Evolutionary conservation across 2,888 invertebrate genomes (phyloP).

Genomic region (Lissocephala sabroskyi): DNA sequence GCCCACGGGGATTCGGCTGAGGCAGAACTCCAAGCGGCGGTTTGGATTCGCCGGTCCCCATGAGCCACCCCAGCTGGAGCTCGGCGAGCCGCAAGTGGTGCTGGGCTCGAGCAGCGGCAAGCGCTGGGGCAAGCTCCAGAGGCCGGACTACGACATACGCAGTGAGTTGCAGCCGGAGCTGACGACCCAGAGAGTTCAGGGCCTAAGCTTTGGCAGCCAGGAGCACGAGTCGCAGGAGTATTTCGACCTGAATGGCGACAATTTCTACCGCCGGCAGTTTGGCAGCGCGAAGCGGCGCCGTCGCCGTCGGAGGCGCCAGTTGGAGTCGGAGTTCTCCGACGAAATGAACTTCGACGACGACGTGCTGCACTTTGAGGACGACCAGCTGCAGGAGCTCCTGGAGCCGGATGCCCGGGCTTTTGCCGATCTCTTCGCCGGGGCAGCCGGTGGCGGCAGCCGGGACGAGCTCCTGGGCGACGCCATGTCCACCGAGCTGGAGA

Average conservation of each 20-base stretch:
- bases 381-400: slow-evolving; percentile 61
- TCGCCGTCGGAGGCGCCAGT: slow-evolving; percentile 23
- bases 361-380: slow-evolving; percentile 58
- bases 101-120: slow-evolving; percentile 35
- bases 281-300: slow-evolving; percentile 40
- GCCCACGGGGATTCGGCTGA: slow-evolving; percentile 60
- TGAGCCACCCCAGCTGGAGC: slow-evolving; percentile 31
- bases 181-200: slow-evolving; percentile 35
- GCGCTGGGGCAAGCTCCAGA: slow-evolving; percentile 49
- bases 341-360: slow-evolving; percentile 64
- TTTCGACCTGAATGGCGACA: slow-evolving; percentile 40
- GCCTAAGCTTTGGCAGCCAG: slow-evolving; percentile 33
- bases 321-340: slow-evolving; percentile 29
- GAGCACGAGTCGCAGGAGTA: slow-evolving; percentile 36
- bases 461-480: slow-evolving; percentile 77
- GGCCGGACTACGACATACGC: slow-evolving; percentile 59
- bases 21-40: slow-evolving; percentile 69
- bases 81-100: slow-evolving; percentile 54
- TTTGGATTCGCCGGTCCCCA: slow-evolving; percentile 47
- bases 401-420: slow-evolving; percentile 69
- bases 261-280: slow-evolving; percentile 46
- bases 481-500: slow-evolving; percentile 86
- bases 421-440: slow-evolving; percentile 60
- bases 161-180: slow-evolving; percentile 34
- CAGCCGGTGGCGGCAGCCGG: slow-evolving; percentile 40